Evolutionary conservation across 23 tunicate genomes (phyloP), one percentile per base, ranked within the genome.

Genomic region (Halocynthia aurantium): DNA sequence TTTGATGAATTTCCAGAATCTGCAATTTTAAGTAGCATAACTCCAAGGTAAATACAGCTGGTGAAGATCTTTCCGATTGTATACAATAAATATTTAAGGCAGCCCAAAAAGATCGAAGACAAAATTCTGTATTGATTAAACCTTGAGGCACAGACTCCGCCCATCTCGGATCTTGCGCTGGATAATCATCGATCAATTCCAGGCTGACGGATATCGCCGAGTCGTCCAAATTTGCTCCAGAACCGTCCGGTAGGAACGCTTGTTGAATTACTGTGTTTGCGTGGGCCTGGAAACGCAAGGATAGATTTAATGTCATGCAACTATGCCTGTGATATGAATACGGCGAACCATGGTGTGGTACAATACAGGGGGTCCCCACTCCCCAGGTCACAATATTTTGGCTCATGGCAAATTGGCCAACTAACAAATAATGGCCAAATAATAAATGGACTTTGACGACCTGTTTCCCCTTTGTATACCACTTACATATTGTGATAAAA

Each of bases 151-250:
- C 82, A 9, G 96, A 89, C 56, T 89, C 96, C n/a, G 96, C 96
- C 97, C 97, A 90, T 76, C 97, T 77, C 11, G 97, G 97, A 65
- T 90, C 97, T 72, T 73, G 85, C 15, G 97, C 90, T 6, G 97
- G 97, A 71, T 76, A 90, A 64, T 90, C 97, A 55, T 90, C 97
- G 17, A 90, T 53, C 31, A 90, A 56, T 61, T 90, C 84, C 19
- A 69, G 61, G 58, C 97, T 90, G 13, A 90, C 76, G 8, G 64
- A 72, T 6, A 58, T 81, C 11, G 82, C 97, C 8, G 90, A 83
- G 49, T 61, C 77, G 54, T 90, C 89, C 72, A 90, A 57, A 15
- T 71, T 52, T 13, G 56, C 62, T 20, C 57, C 61, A 6, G 61
- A 50, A 11, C 50, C 72, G 7, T 60, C 72, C 6, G 52, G 52